A percentile compares a stretch with the other conserved stretches of the same genome.
Evolutionary conservation across 2,888 invertebrate genomes (phyloP).

Genomic region (Sesia bembeciformis): DNA sequence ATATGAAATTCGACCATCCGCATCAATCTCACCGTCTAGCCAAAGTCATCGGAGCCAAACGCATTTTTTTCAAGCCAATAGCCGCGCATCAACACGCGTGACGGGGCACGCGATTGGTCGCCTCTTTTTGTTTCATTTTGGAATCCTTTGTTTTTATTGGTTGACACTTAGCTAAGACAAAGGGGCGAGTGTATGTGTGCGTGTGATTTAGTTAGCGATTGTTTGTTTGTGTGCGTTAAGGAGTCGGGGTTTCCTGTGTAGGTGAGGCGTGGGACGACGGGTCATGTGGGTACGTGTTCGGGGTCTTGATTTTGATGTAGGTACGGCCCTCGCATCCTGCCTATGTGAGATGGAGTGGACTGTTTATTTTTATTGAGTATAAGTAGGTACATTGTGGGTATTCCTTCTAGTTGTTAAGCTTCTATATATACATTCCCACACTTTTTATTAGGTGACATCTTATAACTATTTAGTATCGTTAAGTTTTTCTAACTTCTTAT

Average conservation of each 20-base stretch:
- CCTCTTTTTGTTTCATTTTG: constrained; percentile 72
- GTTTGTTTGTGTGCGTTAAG: constrained; percentile 60
- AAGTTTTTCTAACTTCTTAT: no score
- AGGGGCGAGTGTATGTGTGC: constrained; percentile 63
- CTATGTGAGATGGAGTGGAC: constrained; percentile 40
- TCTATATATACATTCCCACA: no score
- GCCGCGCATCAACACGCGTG: constrained; percentile 70
- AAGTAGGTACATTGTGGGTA: background rate
- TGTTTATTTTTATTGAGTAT: constrained; percentile 41
- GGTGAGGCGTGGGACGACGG: constrained; percentile 38
- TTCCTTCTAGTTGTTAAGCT: no score
- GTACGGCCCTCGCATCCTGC: constrained; percentile 47
- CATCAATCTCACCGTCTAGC: constrained; percentile 68
- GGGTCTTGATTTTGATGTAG: constrained; percentile 63
- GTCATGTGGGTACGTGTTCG: constrained; percentile 43
- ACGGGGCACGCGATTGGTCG: constrained; percentile 65
- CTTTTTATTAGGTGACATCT: no score
- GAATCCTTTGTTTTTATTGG: constrained; percentile 75
- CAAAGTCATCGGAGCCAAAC: constrained; percentile 67
- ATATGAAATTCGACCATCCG: constrained; percentile 37
- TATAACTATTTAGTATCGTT: no score
- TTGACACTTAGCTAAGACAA: constrained; percentile 75
- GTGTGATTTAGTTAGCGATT: constrained; percentile 45
- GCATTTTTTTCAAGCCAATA: constrained; percentile 72
- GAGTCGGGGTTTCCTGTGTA: constrained; percentile 52